Evolutionary conservation across 1,140 invertebrate species (phyloP).

Genomic region (Acromyrmex charruanus): DNA sequence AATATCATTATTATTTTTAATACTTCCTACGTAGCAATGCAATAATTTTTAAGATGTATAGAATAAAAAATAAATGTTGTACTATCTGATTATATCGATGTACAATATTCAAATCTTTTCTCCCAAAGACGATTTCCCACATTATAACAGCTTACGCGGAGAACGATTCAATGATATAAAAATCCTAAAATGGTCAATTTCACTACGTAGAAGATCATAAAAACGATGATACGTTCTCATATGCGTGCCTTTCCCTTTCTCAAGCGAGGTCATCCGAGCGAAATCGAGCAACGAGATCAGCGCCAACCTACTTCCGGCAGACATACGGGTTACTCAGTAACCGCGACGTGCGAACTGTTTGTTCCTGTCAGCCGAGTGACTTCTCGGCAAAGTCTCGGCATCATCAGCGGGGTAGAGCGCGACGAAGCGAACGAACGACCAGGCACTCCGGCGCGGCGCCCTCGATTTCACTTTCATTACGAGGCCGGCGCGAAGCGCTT

Average conservation of each 20-base stretch:
- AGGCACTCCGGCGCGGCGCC: slow-evolving; percentile 78
- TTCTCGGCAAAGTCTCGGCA: slow-evolving; percentile 42
- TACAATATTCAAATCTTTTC: neutral
- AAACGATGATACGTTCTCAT: slow-evolving; percentile 19
- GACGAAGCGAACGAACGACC: slow-evolving; percentile 63
- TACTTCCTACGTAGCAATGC: neutral
- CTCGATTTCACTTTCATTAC: slow-evolving; percentile 86
- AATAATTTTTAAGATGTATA: slow-evolving; percentile 4
- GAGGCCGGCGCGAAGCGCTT: slow-evolving; percentile 81
- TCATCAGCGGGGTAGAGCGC: slow-evolving; percentile 55
- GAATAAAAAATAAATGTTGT: neutral
- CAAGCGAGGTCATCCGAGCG: slow-evolving; percentile 51
- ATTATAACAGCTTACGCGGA: neutral
- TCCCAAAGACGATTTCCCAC: neutral
- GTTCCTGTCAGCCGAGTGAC: slow-evolving; percentile 62
- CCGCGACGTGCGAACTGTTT: slow-evolving; percentile 60
- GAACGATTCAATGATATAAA: neutral
- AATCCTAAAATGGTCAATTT: slow-evolving; percentile 26
- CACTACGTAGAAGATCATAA: slow-evolving; percentile 11
- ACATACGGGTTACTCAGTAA: slow-evolving; percentile 38
- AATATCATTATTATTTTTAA: slow-evolving; percentile 2
- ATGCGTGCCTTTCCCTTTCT: slow-evolving; percentile 47
- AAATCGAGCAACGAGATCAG: slow-evolving; percentile 59
- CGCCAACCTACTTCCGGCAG: slow-evolving; percentile 60
- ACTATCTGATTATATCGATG: neutral